These are phyloP conservation scores for Ochropleura leucogaster DNA, from an alignment of 2,888 invertebrate genomes.

Conservation along the genomic window DNA sequence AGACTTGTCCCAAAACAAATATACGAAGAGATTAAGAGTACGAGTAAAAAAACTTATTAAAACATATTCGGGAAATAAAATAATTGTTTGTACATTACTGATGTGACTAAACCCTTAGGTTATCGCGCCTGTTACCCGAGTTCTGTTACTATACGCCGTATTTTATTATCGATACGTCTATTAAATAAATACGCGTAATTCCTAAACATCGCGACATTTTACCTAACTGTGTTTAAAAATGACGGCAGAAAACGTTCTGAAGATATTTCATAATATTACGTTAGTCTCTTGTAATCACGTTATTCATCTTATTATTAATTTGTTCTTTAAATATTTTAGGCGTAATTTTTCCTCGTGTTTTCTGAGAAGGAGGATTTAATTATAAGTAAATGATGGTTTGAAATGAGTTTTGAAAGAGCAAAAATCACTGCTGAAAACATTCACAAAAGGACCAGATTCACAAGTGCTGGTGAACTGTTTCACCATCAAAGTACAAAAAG, in stretches of 20 bases:
- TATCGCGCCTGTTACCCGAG: constrained; percentile 31
- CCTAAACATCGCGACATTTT: constrained; percentile 7
- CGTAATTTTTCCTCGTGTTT: background rate
- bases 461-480: background rate
- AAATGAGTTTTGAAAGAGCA: background rate
- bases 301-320: background rate
- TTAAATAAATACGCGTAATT: background rate
- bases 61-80: too few relatives aligned
- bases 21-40: too few relatives aligned
- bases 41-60: too few relatives aligned
- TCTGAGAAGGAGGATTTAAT: background rate
- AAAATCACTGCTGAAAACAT: background rate
- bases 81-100: too few relatives aligned
- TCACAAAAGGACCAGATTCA: background rate
- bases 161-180: constrained; percentile 8
- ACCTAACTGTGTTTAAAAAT: constrained; percentile 7
- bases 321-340: background rate
- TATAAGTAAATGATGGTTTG: background rate
- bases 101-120: constrained; percentile 29
- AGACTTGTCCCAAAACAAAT: too few relatives aligned
- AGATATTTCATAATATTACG: constrained; percentile 26
- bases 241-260: background rate
- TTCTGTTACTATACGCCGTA: constrained; percentile 20
- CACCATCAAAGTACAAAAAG: background rate
- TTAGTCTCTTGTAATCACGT: constrained; percentile 1